Conservation (phyloP, 2,888 invertebrate species). For the Phymatocera aterrima region DNA sequence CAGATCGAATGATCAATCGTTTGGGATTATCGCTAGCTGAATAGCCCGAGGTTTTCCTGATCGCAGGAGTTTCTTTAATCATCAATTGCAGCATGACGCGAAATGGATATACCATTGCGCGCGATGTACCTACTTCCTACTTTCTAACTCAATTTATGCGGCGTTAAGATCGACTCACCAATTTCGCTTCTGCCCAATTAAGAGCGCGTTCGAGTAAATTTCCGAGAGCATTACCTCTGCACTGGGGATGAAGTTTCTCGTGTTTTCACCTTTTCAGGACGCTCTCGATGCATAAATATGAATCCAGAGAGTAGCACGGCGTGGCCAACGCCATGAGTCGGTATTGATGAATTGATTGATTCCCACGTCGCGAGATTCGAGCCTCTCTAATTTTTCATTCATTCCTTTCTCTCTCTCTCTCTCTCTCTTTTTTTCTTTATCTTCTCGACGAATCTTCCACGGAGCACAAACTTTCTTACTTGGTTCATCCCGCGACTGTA, state of each 20-base stretch:
- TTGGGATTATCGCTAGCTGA: background rate
- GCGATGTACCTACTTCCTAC: slow-evolving; percentile 27
- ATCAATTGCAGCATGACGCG: background rate
- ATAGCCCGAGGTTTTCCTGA: background rate
- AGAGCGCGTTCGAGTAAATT: too few species aligned
- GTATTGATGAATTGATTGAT: background rate
- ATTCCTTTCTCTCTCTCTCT: too few species aligned
- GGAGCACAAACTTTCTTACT: background rate
- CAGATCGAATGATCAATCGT: background rate
- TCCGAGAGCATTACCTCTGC: too few species aligned
- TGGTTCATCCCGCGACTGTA: background rate
- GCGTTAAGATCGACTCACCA: background rate
- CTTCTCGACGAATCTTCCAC: background rate
- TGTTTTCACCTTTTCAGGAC: too few species aligned
- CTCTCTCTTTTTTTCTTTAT: too few species aligned
- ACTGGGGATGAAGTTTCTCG: too few species aligned
- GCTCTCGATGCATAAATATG: too few species aligned
- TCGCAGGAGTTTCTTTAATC: slow-evolving; percentile 2
- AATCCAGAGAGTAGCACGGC: too few species aligned
- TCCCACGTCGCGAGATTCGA: background rate
- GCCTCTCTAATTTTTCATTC: background rate
- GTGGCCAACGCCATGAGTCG: too few species aligned
- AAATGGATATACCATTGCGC: too few species aligned
- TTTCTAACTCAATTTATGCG: slow-evolving; percentile 10
- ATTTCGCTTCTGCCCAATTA: background rate